Evolutionary conservation across 2,888 invertebrate species (phyloP).

Genomic region (Sturmia bella): DNA sequence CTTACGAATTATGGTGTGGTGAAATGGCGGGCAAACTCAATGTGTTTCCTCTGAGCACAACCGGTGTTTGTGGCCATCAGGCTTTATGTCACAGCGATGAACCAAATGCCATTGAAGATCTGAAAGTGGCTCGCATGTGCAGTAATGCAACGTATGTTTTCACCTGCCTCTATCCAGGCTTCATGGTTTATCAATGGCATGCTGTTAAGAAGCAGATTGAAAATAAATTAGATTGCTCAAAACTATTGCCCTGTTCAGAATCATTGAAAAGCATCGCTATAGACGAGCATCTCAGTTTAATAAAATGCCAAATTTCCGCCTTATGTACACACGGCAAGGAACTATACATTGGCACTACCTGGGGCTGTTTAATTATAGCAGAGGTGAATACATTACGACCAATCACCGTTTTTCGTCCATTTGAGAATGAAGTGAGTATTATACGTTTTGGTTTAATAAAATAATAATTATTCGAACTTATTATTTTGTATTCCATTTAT

Average conservation of each 20-base stretch:
- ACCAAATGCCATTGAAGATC: conserved; percentile 78
- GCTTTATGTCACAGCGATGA: conserved; percentile 84
- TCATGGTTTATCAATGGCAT: conserved; percentile 94
- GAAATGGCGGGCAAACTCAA: conserved; percentile 90
- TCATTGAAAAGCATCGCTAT: conserved; percentile 94
- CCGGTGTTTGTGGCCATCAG: conserved; percentile 89
- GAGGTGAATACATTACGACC: conserved; percentile 91
- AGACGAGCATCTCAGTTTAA: conserved; percentile 91
- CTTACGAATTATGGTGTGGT: conserved; percentile 93
- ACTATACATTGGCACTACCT: conserved; percentile 95
- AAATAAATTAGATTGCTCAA: conserved; percentile 94
- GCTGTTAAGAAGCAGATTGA: conserved; percentile 85
- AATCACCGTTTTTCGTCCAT: conserved; percentile 95
- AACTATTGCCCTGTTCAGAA: conserved; percentile 95
- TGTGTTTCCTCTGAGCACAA: conserved; percentile 88
- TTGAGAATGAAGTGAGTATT: conserved; percentile 88
- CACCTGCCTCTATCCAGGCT: conserved; percentile 93
- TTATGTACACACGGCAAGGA: conserved; percentile 86
- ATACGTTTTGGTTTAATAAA: too few species aligned
- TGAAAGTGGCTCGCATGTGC: conserved; percentile 87
- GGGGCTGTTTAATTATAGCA: conserved; percentile 96
- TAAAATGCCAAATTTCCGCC: conserved; percentile 86
- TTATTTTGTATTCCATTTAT: too few species aligned
- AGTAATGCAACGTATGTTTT: conserved; percentile 86
- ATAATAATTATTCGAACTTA: too few species aligned